A percentile compares a stretch with the other conserved stretches of the same genome.
phyloP scores from a whole-genome alignment of 2,797 vertebrate genomes.

The Arctocebus calabarensis region DNA sequence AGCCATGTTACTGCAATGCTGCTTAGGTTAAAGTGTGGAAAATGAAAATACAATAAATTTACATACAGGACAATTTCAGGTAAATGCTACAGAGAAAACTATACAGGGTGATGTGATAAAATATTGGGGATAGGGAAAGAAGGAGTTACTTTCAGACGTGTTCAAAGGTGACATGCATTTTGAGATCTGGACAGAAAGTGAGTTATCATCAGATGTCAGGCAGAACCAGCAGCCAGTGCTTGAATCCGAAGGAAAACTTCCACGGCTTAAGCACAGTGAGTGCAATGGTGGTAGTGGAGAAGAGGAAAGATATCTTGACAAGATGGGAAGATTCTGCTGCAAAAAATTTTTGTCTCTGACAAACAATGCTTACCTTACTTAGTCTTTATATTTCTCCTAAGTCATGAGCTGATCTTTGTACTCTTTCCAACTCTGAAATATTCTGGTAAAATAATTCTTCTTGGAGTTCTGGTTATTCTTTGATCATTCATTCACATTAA shows the following conservation, averaged over 20 bases:
- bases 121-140: background rate
- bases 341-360: background rate
- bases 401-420: background rate
- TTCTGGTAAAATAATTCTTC: background rate
- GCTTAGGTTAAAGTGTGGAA: background rate
- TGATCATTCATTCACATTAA: conserved; percentile 8
- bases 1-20: background rate
- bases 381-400: background rate
- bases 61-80: background rate
- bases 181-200: background rate
- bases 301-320: background rate
- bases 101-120: background rate
- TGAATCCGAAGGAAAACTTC: background rate
- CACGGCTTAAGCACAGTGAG: background rate
- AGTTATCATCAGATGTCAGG: background rate
- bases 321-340: background rate
- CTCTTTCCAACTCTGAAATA: background rate
- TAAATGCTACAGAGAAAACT: background rate
- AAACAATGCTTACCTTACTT: background rate
- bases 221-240: background rate
- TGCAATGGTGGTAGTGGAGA: background rate
- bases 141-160: background rate
- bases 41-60: background rate
- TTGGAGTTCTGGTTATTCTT: background rate
- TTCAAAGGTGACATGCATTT: background rate